Evolutionary conservation across 2,113 vertebrate species (phyloP).

Genomic region (Rutilus rutilus): DNA sequence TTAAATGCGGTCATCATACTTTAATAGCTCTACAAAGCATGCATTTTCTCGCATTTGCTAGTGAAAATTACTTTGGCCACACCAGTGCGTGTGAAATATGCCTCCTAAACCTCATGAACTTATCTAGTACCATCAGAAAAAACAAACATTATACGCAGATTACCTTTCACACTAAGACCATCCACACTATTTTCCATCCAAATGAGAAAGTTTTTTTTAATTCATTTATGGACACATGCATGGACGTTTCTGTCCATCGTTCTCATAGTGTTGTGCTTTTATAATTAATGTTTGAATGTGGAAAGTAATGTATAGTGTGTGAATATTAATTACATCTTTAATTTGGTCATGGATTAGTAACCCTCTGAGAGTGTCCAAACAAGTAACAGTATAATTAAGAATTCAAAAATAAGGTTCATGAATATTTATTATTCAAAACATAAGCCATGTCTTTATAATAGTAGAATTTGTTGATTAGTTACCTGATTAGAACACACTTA

Average conservation of each 20-base stretch:
- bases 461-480: background rate
- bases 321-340: background rate
- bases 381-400: background rate
- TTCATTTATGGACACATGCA: background rate
- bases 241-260: background rate
- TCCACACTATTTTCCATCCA: too few species aligned
- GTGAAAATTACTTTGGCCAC: background rate
- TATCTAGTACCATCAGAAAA: background rate
- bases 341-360: background rate
- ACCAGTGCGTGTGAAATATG: background rate
- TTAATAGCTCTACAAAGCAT: background rate
- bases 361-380: background rate
- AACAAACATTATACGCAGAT: background rate
- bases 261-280: background rate
- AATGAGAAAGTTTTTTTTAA: background rate
- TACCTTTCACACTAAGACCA: background rate
- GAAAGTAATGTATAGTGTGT: background rate
- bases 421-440: background rate
- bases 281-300: background rate
- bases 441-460: background rate
- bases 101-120: background rate
- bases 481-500: background rate
- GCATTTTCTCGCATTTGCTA: background rate
- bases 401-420: background rate
- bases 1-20: background rate